Percentiles rank a stretch among this genome's conserved stretches.
Conservation (phyloP, 1,140 invertebrate genomes). For the Tetragnatha versicolor region DNA sequence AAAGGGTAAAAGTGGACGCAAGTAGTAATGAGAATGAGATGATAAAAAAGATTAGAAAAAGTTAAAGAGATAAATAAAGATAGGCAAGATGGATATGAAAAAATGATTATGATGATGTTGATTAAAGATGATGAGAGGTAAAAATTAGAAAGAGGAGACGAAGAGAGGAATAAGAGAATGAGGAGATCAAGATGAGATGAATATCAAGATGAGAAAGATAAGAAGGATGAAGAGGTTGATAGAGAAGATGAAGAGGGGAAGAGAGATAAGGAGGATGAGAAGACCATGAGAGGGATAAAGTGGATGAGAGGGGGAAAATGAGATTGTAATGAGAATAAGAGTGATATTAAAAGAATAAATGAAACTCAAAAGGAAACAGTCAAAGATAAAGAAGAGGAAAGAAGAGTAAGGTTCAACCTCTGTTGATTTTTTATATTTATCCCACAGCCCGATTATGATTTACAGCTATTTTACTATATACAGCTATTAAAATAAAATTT, state of each 20-base stretch:
- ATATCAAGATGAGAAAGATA: neutral
- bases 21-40: neutral
- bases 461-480: too few relatives aligned
- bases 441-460: too few relatives aligned
- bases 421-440: too few relatives aligned
- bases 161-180: neutral
- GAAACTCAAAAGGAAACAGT: neutral
- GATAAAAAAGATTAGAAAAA: neutral
- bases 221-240: neutral
- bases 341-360: neutral
- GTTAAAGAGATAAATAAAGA: neutral
- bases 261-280: neutral
- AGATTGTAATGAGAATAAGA: neutral
- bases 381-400: neutral
- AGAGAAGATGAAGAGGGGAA: neutral
- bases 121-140: neutral
- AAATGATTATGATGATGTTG: too few relatives aligned
- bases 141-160: neutral
- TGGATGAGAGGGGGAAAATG: neutral
- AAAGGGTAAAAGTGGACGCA: neutral
- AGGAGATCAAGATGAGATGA: neutral
- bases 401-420: too few relatives aligned
- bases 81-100: too few relatives aligned
- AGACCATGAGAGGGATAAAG: neutral
- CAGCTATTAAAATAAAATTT: too few relatives aligned